These are phyloP conservation scores for Uloborus diversus DNA, from an alignment of 1,140 invertebrate species.

Conservation along the genomic window DNA sequence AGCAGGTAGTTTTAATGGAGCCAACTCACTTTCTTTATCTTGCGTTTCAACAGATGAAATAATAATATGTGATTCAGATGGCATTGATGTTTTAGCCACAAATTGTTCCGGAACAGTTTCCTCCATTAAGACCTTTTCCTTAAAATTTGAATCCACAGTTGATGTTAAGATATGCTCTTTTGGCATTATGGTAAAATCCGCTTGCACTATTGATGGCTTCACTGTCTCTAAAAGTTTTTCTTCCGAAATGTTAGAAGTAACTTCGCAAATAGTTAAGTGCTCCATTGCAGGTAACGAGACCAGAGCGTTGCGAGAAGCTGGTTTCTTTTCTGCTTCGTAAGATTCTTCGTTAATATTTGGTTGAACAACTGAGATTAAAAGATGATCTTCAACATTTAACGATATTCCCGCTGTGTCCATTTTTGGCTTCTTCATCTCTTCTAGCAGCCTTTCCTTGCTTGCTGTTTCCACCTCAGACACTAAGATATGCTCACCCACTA, in stretches of 20 bases:
- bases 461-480: constrained; percentile 56
- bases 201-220: constrained; percentile 16
- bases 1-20: constrained; percentile 43
- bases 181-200: constrained; percentile 49
- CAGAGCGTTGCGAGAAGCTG: constrained; percentile 3
- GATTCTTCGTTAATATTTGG: constrained; percentile 44
- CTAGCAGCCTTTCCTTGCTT: constrained; percentile 47
- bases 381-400: constrained; percentile 49
- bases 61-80: constrained; percentile 53
- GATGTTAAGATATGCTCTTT: constrained; percentile 56
- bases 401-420: constrained; percentile 22
- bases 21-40: constrained; percentile 56
- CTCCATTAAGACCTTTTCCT: constrained; percentile 30
- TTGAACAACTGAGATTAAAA: constrained; percentile 40
- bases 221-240: neutral
- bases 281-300: constrained; percentile 48
- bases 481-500: constrained; percentile 56
- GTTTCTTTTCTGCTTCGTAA: constrained; percentile 27
- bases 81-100: constrained; percentile 37
- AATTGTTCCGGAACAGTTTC: constrained; percentile 22
- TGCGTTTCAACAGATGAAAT: constrained; percentile 42
- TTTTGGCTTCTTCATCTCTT: constrained; percentile 42
- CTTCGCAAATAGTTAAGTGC: constrained; percentile 41
- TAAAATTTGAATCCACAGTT: constrained; percentile 41
- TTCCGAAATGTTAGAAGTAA: constrained; percentile 27